Base-by-base conservation (phyloP, 2,113 vertebrate species). In the Cyanistes caeruleus region DNA sequence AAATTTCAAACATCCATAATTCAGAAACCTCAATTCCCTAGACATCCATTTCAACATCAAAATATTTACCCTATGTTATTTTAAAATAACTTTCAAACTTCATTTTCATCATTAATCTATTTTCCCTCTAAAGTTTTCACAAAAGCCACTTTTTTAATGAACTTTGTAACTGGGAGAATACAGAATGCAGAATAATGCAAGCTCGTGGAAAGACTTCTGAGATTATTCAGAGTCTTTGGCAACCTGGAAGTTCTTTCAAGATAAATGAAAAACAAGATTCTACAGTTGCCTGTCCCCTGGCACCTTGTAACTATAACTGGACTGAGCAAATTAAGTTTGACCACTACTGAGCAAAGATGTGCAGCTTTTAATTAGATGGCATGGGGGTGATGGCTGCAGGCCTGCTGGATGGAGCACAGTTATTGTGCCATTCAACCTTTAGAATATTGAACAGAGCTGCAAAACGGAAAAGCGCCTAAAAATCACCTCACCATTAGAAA, bases 311-410 rank as follows among this genome's bases (percentile, higher is more conserved):
- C 23, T 67, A 15, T 63, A 80, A 83, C 58, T 86, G 59, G 33
- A 51, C 51, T 31, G 16, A 88, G 10, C 20, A 93, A 84, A 93
- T 93, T 53, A 94, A 63, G 64, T 75, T 59, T 88, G 74, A 83
- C 53, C 75, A 77, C 24, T 59, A 69, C 46, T 43, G 53, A 85
- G 77, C 16, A 58, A 83, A 82, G 37, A 78, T 53, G 49, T 30
- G 44, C 43, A 85, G 39, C 58, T 89, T 91, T 85, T 89, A 89
- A 93, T 96, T 79, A 93, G 53, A 13, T 83, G 15, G 51, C 28
- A 5, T 20, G 21, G 23, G 31, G n/a, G 23, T 69, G 74, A 87
- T 65, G 81, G 73, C 58, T 73, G 22, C 28, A 35, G 11, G 44
- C 82, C 75, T 65, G 27, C n/a, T 60, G 48, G 33, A 30, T 6